Base-by-base conservation (phyloP, 1,140 invertebrate species). In the Oryctes rhinoceros region DNA sequence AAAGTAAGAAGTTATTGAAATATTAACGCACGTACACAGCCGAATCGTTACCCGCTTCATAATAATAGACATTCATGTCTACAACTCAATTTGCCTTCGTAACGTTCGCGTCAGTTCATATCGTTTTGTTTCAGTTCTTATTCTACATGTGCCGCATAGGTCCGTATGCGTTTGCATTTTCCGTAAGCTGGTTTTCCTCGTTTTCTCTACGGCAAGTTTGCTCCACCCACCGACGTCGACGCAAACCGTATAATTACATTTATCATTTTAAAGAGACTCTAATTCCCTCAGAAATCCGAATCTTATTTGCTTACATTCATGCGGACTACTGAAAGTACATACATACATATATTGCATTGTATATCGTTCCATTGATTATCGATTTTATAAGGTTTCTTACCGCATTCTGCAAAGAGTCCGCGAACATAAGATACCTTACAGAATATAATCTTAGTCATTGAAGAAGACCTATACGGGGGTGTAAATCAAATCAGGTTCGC, bases 381-480 rank as follows among this genome's bases (percentile, higher is more conserved):
- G 47, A 78, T 59, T 59, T 78, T 78, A 11, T 81, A 81, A 30
- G 81, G 81, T 20, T 82, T 82, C 81, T 80, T 79, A 80, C 80
- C 80, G 48, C 71, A 75, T 80, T 80, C 74, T n/a, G 75, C 24
- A 49, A 59, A 78, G 47, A 35, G 76, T 35, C 71, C 13, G 59
- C 59, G 78, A 48, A 24, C n/a, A 7, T 78, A 65, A 79, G 75
- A 80, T 65, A 76, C 80, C 71, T 76, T 79, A 81, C 59, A 37
- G 80, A 81, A 76, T 44, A 81, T 71, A 37, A 79, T 78, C 47
- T 39, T 24, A 78, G 24, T 59, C 75, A 59, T 18, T 1, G 15
- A 84, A 74, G 84, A 85, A 85, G 82, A 84, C 84, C 79, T 79
- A 81, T 39, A 84, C n/a, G 18, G 53, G 49, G 44, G 39, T 80